Conservation (phyloP, 2,113 vertebrate genomes). For the Nyctibius bracteatus region DNA sequence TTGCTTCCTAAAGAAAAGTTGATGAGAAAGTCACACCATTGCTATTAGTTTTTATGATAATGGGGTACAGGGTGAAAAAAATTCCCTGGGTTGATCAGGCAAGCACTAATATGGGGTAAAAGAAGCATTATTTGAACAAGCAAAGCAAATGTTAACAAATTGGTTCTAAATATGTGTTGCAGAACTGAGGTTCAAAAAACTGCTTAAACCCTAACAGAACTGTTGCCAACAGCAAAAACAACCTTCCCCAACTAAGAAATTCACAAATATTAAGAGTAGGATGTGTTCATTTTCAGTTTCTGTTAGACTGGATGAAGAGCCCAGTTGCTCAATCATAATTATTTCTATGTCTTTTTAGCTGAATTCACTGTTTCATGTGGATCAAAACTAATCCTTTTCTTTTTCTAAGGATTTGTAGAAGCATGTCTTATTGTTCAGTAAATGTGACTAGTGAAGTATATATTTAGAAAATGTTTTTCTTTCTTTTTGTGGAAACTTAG, state of each 20-base stretch:
- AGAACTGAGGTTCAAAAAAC: background rate
- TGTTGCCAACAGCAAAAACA: background rate
- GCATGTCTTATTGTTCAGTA: background rate
- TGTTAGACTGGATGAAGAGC: background rate
- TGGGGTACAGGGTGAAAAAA: background rate
- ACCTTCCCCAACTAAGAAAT: background rate
- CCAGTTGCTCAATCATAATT: background rate
- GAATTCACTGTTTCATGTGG: background rate
- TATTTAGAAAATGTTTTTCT: background rate
- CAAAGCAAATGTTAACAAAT: background rate
- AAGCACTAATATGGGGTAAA: background rate
- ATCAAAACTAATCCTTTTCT: background rate
- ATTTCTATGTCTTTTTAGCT: background rate
- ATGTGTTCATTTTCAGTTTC: conserved; percentile 17
- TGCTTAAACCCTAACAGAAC: background rate
- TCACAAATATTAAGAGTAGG: background rate
- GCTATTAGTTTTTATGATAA: background rate
- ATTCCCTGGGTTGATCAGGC: background rate
- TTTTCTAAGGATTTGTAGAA: background rate
- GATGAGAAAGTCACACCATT: background rate
- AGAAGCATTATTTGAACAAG: background rate
- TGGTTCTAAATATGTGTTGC: background rate
- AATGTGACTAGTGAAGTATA: background rate
- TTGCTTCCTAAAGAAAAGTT: background rate
- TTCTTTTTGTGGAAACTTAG: background rate